Percentiles rank a stretch among this genome's conserved stretches.
Evolutionary conservation across 1,140 invertebrate genomes (phyloP).

Genomic region (Philopotamus ludificatus): DNA sequence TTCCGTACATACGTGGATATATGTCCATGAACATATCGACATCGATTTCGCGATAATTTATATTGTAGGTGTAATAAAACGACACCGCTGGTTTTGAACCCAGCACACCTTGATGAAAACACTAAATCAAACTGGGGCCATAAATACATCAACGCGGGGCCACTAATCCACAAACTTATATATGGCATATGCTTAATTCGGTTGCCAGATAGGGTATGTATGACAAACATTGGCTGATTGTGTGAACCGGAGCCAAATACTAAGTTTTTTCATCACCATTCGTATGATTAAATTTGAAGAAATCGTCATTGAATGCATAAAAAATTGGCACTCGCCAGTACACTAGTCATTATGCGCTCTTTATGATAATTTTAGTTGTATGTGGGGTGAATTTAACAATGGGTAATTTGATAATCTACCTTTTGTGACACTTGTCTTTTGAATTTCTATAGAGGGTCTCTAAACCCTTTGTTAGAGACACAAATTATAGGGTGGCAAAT

Average conservation of each 20-base stretch:
- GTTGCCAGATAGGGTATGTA: constrained; percentile 27
- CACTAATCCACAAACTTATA: constrained; percentile 33
- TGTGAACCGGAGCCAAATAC: too few species aligned
- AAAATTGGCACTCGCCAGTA: too few species aligned
- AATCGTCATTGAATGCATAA: too few species aligned
- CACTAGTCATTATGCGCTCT: not conserved
- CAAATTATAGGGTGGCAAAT: constrained; percentile 10
- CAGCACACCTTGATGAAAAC: constrained; percentile 33
- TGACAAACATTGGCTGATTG: too few species aligned
- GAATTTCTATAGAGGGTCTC: constrained; percentile 13
- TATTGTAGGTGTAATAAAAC: constrained; percentile 14
- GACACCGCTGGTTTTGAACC: constrained; percentile 17
- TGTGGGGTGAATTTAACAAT: constrained; percentile 10
- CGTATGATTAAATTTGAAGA: too few species aligned
- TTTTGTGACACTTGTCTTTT: constrained; percentile 20
- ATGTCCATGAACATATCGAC: not conserved
- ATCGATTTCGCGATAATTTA: constrained; percentile 17
- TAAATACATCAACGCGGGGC: constrained; percentile 33
- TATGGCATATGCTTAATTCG: constrained; percentile 32
- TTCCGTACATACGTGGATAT: not conserved
- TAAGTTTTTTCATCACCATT: too few species aligned
- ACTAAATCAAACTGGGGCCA: constrained; percentile 36
- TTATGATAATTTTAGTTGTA: not conserved
- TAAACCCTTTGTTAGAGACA: constrained; percentile 17
- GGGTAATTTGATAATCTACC: constrained; percentile 10